Percentiles rank a stretch among this genome's conserved stretches.
Conservation (phyloP, 2,113 vertebrate genomes). For the Poecile atricapillus region DNA sequence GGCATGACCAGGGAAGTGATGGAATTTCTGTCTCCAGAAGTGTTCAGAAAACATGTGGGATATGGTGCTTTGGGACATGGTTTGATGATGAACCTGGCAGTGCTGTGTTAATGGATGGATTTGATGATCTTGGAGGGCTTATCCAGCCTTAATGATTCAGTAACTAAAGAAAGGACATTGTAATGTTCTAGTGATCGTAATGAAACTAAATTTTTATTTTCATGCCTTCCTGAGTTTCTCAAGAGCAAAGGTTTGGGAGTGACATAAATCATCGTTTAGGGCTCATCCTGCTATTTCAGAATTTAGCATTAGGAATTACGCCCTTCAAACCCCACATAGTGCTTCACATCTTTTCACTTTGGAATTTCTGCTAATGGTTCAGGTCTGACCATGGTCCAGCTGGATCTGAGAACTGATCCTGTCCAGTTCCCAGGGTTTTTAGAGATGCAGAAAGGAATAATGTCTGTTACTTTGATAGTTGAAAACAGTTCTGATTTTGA, state of each 20-base stretch:
- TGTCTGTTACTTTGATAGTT: not conserved
- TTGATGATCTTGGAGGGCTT: not conserved
- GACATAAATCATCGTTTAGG: not conserved
- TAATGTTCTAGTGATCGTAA: not conserved
- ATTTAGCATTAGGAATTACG: not conserved
- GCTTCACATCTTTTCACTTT: not conserved
- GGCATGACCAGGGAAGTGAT: not conserved
- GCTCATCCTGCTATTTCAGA: not conserved
- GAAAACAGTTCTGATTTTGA: not conserved
- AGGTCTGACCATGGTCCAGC: not conserved
- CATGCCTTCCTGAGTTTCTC: not conserved
- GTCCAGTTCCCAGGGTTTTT: not conserved
- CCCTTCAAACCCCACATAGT: not conserved
- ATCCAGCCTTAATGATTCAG: not conserved
- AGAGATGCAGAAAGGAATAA: not conserved
- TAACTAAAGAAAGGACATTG: not conserved
- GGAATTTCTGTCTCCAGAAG: not conserved
- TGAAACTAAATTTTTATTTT: not conserved
- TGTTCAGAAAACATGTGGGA: rapidly evolving
- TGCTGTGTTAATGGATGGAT: not conserved
- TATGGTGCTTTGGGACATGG: not conserved
- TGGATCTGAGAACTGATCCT: not conserved
- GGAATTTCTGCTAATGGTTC: not conserved
- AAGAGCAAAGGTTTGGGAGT: not conserved
- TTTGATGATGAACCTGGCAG: not conserved